Evolutionary conservation across 2,888 invertebrate species (phyloP), one percentile per base, ranked within the genome.

Genomic region (Molorchus minor): DNA sequence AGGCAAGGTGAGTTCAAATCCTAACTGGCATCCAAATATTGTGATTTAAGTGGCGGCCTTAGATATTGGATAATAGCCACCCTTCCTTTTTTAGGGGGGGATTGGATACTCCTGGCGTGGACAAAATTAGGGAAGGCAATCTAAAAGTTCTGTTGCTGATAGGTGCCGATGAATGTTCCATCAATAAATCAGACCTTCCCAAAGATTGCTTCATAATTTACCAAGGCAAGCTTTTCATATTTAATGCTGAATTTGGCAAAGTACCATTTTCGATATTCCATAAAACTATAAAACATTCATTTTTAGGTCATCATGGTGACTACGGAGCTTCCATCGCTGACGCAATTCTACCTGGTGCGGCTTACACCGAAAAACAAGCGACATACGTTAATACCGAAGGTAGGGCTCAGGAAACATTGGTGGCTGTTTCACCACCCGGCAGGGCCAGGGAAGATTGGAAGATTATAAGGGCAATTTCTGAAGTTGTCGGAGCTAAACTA

Each of bases 381-480:
- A 96, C 94, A 0, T 99, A 93, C 81, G 96, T 96, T 0, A 99
- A 99, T 83, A 98, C 96, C 0, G 99, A 99, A 84, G 99, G 99
- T 1, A 87, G 98, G 65, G 88, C 97, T 29, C 98, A 98, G 81
- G 91, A 94, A 82, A 94, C 96, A 0, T 83, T 91, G 25, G 84
- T 87, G 2, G 97, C 96, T 15, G 91, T 97, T 36, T 86, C 93
- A 12, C 93, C 97, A 57, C 98, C 98, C 0, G 97, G 97, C 35
- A 84, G 90, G 82, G 98, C 97, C 0, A 86, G 98, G 47, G 95
- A 95, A 75, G 98, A 98, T 83, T 99, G 99, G 99, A 98, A 98
- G 84, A 95, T 99, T 70, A 87, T 99, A 70, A 88, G 99, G 62
- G 99, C 99, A 0, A 82, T 99, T 5, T 96, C 98, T 0, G 98